Evolutionary conservation across 2,113 vertebrate genomes (phyloP).

Genomic region (Mobula birostris): DNA sequence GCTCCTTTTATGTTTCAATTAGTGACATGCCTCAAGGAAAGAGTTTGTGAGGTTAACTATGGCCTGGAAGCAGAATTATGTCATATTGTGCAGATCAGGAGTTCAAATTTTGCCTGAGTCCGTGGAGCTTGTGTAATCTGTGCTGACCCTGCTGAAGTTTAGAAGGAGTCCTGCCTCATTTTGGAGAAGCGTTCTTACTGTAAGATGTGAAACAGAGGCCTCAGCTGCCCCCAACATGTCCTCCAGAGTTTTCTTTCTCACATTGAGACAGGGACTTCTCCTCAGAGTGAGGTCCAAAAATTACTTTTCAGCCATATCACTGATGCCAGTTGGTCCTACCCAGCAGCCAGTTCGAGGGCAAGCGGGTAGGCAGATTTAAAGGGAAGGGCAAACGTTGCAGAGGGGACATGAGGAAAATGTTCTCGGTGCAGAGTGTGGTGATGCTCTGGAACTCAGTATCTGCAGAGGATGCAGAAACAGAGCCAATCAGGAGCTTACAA

Average conservation of each 20-base stretch:
- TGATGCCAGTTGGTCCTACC: not conserved
- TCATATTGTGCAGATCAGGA: no score
- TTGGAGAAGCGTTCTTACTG: not conserved
- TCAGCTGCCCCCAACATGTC: no score
- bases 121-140: not conserved
- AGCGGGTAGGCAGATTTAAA: no score
- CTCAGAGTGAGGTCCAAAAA: not conserved
- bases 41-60: not conserved
- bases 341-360: no score
- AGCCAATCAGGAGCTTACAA: no score
- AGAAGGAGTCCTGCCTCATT: not conserved
- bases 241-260: not conserved
- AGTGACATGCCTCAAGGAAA: not conserved
- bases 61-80: no score
- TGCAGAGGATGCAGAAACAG: no score
- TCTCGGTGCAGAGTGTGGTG: no score
- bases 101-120: not conserved
- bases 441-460: no score
- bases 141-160: not conserved
- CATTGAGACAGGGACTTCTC: not conserved
- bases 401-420: no score
- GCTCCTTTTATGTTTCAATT: not conserved
- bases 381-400: no score
- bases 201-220: not conserved
- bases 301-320: not conserved